Base-by-base conservation (phyloP, 2,888 invertebrate species). In the Argynnis bischoffii region DNA sequence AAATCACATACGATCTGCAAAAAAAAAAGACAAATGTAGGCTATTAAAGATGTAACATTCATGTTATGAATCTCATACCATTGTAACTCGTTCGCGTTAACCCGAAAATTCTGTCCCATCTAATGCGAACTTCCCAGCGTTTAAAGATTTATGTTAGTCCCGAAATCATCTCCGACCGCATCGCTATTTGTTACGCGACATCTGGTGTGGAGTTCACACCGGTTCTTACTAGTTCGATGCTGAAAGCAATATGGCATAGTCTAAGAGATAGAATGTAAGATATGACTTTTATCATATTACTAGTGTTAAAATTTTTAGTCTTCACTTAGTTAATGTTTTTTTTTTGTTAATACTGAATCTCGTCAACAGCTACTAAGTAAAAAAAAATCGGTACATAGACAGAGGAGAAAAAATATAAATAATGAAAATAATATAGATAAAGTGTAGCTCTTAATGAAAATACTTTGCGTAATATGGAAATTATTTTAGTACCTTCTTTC, bases 121-220 rank as follows among this genome's bases (percentile, higher is more conserved):
- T 64, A 72, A 73, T 70, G 69, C 71, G 64, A 74, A 76, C 72
- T 75, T 75, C 72, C 70, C 70, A 56, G 67, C 69, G 66, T 50
- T 57, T 68, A 74, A 76, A 79, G 81, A 82, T 81, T 82, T 82
- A 81, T 79, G 73, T 68, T 73, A 72, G 75, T 76, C 80, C 82
- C 79, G 74, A 86, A 89, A 87, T 85, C 85, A 86, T 88, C 82
- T 79, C 76, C 69, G 76, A 88, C 88, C 85, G 78, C 85, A 81
- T 79, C 73, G 86, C 85, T 79, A 87, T 88, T 86, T 85, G 84
- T 88, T 87, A 84, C 81, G 84, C 81, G 79, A 80, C 87, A 87
- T 84, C 87, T 88, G 87, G 77, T 75, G 69, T 69, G 74, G 79
- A 84, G 84, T 85, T 84, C 80, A 77, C 82, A 83, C 84, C 80